Conservation (phyloP, 2,113 vertebrate genomes). For the Sinocyclocheilus grahami region DNA sequence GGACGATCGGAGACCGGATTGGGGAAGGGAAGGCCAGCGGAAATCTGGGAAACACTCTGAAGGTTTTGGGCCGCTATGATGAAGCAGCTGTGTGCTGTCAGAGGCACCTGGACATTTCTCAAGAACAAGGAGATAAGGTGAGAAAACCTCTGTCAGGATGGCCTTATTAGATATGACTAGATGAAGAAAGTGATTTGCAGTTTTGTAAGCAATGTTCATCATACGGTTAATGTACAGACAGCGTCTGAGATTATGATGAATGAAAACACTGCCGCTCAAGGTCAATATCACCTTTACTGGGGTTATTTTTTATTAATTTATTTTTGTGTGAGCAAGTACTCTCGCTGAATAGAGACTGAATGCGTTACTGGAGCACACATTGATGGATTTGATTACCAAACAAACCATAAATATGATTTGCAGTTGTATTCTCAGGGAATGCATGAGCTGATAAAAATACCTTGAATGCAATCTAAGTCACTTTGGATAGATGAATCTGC, state of each 20-base stretch:
- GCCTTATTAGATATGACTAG: background rate
- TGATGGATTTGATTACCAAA: background rate
- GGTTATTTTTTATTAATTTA: background rate
- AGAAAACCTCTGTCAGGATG: background rate
- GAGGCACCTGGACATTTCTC: constrained; percentile 94
- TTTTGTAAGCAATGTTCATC: background rate
- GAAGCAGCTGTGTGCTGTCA: constrained; percentile 93
- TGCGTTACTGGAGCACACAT: background rate
- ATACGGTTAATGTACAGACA: background rate
- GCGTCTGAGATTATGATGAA: background rate
- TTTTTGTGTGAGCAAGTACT: background rate
- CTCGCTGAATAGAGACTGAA: background rate
- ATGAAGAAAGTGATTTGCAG: background rate
- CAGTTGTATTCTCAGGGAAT: background rate
- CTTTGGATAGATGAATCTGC: background rate
- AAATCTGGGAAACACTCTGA: constrained; percentile 95
- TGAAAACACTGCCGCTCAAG: background rate
- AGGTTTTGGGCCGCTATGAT: constrained; percentile 91
- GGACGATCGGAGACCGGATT: constrained; percentile 93
- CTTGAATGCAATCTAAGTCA: background rate
- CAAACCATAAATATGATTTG: background rate
- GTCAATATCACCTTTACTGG: background rate
- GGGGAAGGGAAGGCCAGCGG: constrained; percentile 97
- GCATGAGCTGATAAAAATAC: background rate
- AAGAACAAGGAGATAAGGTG: constrained; percentile 96